phyloP scores from a whole-genome alignment of 2,888 invertebrate genomes.

The Platycheirus albimanus region DNA sequence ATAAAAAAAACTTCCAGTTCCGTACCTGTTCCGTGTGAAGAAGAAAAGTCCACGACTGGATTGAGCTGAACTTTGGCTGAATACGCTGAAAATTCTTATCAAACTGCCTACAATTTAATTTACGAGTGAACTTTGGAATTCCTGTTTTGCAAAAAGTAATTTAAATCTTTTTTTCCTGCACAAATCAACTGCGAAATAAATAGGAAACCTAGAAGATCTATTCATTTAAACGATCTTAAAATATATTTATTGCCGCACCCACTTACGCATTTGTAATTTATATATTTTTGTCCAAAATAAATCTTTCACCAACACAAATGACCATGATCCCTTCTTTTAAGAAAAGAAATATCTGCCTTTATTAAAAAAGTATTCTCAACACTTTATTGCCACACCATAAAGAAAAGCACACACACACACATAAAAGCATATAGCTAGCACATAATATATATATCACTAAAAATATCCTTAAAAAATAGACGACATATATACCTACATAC shows the following conservation, averaged over 20 bases:
- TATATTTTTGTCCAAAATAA: slow-evolving; percentile 16
- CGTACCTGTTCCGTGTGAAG: too few relatives aligned
- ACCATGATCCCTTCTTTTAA: slow-evolving; percentile 1
- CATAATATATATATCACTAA: background rate
- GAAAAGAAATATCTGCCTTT: background rate
- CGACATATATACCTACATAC: slow-evolving; percentile 44
- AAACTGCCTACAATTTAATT: too few relatives aligned
- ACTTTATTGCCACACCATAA: slow-evolving; percentile 28
- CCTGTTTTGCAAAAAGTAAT: too few relatives aligned
- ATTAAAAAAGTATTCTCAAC: slow-evolving; percentile 29
- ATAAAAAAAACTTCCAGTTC: too few relatives aligned
- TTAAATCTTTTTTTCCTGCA: too few relatives aligned
- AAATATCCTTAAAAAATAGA: slow-evolving; percentile 39
- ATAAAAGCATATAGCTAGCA: background rate
- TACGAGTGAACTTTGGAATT: too few relatives aligned
- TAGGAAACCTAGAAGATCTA: background rate
- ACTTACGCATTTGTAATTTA: slow-evolving; percentile 20
- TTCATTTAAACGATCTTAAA: slow-evolving; percentile 22
- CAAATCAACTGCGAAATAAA: slow-evolving; percentile 20
- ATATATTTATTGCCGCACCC: slow-evolving; percentile 23
- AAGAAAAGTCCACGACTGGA: too few relatives aligned
- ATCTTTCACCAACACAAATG: slow-evolving; percentile 14
- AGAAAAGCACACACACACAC: slow-evolving; percentile 4
- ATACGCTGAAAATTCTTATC: too few relatives aligned
- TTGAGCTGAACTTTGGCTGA: too few relatives aligned